phyloP scores from a whole-genome alignment of 2,888 invertebrate species.

The Dryobotodes eremita region DNA sequence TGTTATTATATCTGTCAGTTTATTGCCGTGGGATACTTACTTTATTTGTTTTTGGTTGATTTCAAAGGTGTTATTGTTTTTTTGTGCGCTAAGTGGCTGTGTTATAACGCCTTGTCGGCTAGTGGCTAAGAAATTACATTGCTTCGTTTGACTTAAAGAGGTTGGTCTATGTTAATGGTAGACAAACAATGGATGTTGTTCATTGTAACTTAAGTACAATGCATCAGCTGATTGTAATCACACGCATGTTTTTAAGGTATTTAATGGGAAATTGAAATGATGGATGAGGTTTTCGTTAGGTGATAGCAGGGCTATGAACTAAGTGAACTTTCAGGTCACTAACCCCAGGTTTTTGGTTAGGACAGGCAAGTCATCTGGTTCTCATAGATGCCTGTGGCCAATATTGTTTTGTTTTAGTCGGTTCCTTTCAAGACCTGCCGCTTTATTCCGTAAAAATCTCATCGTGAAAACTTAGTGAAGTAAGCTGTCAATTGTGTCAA shows the following conservation, averaged over 20 bases:
- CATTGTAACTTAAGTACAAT: constrained; percentile 20
- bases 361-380: background rate
- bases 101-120: constrained; percentile 36
- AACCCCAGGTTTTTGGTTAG: background rate
- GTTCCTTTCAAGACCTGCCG: background rate
- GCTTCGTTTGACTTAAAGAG: background rate
- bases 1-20: constrained; percentile 60
- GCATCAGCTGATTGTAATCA: constrained; percentile 53
- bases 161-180: background rate
- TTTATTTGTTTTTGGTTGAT: constrained; percentile 63
- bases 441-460: background rate
- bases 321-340: constrained; percentile 8
- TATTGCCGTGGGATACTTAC: constrained; percentile 61
- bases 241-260: constrained; percentile 27
- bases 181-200: constrained; percentile 5
- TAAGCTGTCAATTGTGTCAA: background rate
- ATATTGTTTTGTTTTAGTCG: too few relatives aligned
- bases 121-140: constrained; percentile 31
- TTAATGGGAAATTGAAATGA: constrained; percentile 37
- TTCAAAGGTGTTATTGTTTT: constrained; percentile 57
- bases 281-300: constrained; percentile 33
- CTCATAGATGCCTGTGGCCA: background rate
- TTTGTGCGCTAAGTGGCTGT: constrained; percentile 51
- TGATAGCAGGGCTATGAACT: constrained; percentile 2
- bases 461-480: too few relatives aligned